Evolutionary conservation across 2,113 vertebrate genomes (phyloP).

Genomic region (Oxyruncus cristatus): DNA sequence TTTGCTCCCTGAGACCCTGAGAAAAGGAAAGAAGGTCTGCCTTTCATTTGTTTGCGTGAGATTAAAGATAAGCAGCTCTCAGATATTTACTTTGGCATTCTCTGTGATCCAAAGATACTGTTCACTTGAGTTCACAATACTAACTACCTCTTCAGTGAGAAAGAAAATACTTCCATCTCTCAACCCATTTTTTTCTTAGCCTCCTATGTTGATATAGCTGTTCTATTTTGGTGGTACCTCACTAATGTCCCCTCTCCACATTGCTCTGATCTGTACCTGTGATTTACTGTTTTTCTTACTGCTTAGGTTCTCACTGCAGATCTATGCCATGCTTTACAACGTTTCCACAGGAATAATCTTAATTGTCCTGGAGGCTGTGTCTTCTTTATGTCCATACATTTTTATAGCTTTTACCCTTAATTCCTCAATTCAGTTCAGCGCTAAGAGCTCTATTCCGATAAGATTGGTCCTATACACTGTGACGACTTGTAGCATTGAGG

Average conservation of each 20-base stretch:
- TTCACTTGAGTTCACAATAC: neutral
- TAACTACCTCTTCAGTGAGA: neutral
- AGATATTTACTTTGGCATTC: conserved; percentile 13
- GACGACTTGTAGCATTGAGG: neutral
- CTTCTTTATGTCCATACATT: neutral
- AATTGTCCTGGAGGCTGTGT: neutral
- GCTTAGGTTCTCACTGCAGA: neutral
- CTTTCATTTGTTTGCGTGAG: conserved; percentile 6
- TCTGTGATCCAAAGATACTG: neutral
- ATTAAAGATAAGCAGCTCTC: conserved; percentile 15
- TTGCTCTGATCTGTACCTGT: neutral
- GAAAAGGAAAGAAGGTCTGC: neutral
- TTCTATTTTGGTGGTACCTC: neutral
- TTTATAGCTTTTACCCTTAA: neutral
- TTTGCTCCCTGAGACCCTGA: neutral
- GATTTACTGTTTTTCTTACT: neutral
- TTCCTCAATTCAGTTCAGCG: neutral
- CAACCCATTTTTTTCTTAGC: neutral
- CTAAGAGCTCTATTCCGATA: neutral
- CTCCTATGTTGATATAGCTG: neutral
- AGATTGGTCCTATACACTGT: neutral
- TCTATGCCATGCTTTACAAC: neutral
- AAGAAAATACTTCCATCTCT: neutral
- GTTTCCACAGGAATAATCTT: neutral
- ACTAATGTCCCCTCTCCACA: neutral